Conservation (phyloP, 2,888 invertebrate species). For the Crepidodera aurea region DNA sequence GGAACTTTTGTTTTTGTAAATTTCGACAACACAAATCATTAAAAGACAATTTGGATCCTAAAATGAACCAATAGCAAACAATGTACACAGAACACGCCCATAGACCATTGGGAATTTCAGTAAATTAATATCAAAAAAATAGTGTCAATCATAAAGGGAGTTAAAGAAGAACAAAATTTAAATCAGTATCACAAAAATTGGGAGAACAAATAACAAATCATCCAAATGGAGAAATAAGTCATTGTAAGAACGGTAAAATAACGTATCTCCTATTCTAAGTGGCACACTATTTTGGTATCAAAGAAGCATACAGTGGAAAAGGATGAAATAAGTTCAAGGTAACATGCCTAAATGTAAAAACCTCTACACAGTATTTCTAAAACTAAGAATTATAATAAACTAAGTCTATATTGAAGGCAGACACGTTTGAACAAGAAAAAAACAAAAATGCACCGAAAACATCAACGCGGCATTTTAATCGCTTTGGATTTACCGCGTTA, state of each 20-base stretch:
- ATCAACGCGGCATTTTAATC: not conserved
- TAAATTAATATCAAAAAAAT: too few relatives aligned
- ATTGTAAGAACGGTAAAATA: not conserved
- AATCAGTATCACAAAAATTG: too few relatives aligned
- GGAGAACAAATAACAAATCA: not conserved
- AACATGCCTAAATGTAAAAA: slow-evolving; percentile 35
- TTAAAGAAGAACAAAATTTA: too few relatives aligned
- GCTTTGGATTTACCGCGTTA: not conserved
- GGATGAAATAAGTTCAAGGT: slow-evolving; percentile 26
- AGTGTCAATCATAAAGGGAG: too few relatives aligned
- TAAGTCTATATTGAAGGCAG: slow-evolving; percentile 48
- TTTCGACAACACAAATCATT: too few relatives aligned
- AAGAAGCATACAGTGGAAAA: slow-evolving; percentile 49
- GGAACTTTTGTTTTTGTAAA: too few relatives aligned
- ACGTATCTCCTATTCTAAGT: not conserved
- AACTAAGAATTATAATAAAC: slow-evolving; percentile 37
- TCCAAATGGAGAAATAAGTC: not conserved
- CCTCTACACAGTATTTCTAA: slow-evolving; percentile 49
- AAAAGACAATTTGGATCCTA: too few relatives aligned
- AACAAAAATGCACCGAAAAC: not conserved
- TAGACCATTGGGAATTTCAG: too few relatives aligned
- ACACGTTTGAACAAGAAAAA: slow-evolving; percentile 32
- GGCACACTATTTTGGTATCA: slow-evolving; percentile 30
- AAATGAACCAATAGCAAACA: too few relatives aligned
- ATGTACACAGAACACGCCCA: too few relatives aligned